Base-by-base conservation (phyloP, 1,140 invertebrate genomes). In the Pseudomyrmex sp. region DNA sequence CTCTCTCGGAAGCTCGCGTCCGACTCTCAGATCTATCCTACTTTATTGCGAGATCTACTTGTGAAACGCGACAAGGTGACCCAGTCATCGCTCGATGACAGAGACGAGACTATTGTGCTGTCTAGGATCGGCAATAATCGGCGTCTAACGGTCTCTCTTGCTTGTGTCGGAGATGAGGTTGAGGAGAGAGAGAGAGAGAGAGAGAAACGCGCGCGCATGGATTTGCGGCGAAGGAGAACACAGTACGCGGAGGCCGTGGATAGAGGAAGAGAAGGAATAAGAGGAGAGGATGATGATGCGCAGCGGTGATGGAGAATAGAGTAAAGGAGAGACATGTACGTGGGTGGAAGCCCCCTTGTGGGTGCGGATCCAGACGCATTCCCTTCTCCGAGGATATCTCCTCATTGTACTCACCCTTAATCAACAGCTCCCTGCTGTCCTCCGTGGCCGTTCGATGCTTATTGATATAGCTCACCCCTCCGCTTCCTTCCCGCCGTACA, bases 371-470 rank as follows among this genome's bases (percentile, higher is more conserved):
- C 85, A 85, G 90, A 90, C 79, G 84, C 88, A 84, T 88, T 86
- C 88, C 87, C 88, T 88, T 88, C 88, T 88, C 84, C 63, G 80
- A 89, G 88, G 84, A 89, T 89, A 89, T 89, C 84, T 89, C 85
- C 85, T 87, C 88, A 90, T 90, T 90, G 88, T 90, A 62, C 76
- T 83, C 76, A 83, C 76, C 85, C 90, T 91, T 92, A 92, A 93
- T 93, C 91, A 93, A 93, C 87, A 89, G 89, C 91, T 88, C 90
- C 90, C 91, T 91, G 69, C 92, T 87, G 89, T 90, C 89, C 88
- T 85, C 76, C 76, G 87, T 85, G 72, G 79, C 70, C 84, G 88
- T 90, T 92, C 91, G 92, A 92, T 91, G 91, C 89, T 91, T 92
- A 93, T 92, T 92, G 90, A 91, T 91, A 92, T 89, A 91, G 87